phyloP scores from a whole-genome alignment of 2,888 invertebrate species.

The Eupithecia dodoneata region DNA sequence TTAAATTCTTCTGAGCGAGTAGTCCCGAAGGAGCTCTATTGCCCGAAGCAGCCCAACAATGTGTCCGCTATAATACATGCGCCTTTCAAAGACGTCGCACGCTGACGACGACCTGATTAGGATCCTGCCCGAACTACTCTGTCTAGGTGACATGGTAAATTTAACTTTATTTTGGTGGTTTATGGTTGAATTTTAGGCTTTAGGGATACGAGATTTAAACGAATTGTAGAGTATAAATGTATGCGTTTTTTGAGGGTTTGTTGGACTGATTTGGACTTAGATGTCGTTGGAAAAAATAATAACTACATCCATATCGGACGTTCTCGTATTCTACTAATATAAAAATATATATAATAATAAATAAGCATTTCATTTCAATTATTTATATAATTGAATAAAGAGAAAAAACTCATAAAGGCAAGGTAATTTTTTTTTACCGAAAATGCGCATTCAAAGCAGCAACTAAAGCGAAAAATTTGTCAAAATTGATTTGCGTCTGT shows the following conservation, averaged over 20 bases:
- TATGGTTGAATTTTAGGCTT: neutral
- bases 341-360: too few species aligned
- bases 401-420: too few species aligned
- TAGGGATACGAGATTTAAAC: neutral
- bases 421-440: too few species aligned
- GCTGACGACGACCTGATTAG: conserved; percentile 26
- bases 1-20: conserved; percentile 15
- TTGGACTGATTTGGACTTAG: neutral
- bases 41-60: conserved; percentile 23
- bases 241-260: neutral
- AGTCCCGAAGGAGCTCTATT: conserved; percentile 10
- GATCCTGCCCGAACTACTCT: neutral
- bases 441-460: too few species aligned
- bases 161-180: neutral
- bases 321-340: neutral
- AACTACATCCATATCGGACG: neutral
- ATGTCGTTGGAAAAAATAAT: neutral
- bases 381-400: too few species aligned
- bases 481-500: neutral
- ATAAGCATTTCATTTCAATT: too few species aligned
- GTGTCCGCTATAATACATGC: conserved; percentile 24
- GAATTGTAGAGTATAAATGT: neutral
- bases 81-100: conserved; percentile 26
- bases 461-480: neutral
- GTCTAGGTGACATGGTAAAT: neutral